These are phyloP conservation scores for Orussus abietinus DNA, from an alignment of 1,140 invertebrate genomes.

Conservation along the genomic window DNA sequence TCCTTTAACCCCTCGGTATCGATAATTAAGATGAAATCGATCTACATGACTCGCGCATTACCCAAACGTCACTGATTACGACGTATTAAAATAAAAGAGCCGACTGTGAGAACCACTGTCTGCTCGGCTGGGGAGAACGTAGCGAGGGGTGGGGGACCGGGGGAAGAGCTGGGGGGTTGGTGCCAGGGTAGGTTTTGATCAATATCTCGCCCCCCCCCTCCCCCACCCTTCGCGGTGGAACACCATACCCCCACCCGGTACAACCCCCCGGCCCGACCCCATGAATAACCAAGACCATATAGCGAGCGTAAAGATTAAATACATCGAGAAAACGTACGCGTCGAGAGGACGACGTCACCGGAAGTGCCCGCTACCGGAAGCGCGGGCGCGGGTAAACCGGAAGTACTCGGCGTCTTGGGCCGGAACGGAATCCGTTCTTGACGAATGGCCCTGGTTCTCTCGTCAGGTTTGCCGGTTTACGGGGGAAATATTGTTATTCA, in stretches of 20 bases:
- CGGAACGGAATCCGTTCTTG: too few relatives aligned
- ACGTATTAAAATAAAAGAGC: conserved; percentile 9
- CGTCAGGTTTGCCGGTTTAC: too few relatives aligned
- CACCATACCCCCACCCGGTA: conserved; percentile 38
- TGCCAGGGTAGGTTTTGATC: conserved; percentile 56
- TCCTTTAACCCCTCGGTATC: too few relatives aligned
- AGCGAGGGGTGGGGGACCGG: conserved; percentile 24
- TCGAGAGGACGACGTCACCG: not conserved
- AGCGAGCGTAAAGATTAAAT: conserved; percentile 45
- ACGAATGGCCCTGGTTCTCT: too few relatives aligned
- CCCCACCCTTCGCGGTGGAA: conserved; percentile 39
- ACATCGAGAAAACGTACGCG: conserved; percentile 25
- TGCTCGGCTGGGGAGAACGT: conserved; percentile 23
- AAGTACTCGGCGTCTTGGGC: too few relatives aligned
- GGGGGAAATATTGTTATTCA: too few relatives aligned
- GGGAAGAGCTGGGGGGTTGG: conserved; percentile 33
- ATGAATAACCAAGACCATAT: conserved; percentile 51
- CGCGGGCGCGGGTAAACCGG: not conserved
- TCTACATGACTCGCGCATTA: not conserved
- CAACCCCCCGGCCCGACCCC: conserved; percentile 42
- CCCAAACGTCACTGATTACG: not conserved
- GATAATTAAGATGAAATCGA: too few relatives aligned
- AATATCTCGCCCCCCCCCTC: conserved; percentile 51
- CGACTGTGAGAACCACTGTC: conserved; percentile 30
- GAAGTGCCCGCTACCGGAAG: too few relatives aligned